Percentiles rank a stretch among this genome's conserved stretches.
phyloP scores from a whole-genome alignment of 2,888 invertebrate species.

The Podabrus alpinus region DNA sequence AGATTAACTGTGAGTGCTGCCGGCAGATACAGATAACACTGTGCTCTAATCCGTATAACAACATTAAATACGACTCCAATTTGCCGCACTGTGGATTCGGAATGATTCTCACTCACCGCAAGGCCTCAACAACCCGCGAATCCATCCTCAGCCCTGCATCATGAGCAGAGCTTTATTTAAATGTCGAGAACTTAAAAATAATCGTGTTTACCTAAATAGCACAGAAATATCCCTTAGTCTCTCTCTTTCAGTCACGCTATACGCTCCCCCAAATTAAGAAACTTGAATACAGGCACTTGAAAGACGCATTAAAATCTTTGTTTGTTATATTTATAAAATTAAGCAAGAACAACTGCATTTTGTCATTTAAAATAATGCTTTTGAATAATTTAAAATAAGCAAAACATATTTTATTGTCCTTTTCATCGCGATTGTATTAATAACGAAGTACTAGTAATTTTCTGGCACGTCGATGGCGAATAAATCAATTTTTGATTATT shows the following conservation, averaged over 20 bases:
- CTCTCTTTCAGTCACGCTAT: constrained; percentile 40
- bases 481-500: not conserved
- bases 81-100: constrained; percentile 59
- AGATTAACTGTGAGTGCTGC: constrained; percentile 54
- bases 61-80: constrained; percentile 61
- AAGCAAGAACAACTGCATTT: constrained; percentile 40
- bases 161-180: constrained; percentile 40
- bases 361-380: constrained; percentile 36
- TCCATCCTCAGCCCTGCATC: constrained; percentile 40
- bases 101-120: constrained; percentile 52
- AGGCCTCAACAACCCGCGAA: constrained; percentile 46
- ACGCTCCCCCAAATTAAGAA: constrained; percentile 42
- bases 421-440: no score
- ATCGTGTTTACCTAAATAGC: constrained; percentile 44
- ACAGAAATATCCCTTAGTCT: constrained; percentile 39
- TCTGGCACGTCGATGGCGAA: no score
- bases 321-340: constrained; percentile 45
- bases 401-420: constrained; percentile 33
- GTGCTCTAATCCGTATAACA: constrained; percentile 58
- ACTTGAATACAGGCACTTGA: constrained; percentile 33
- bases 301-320: constrained; percentile 44
- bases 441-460: no score
- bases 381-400: constrained; percentile 34
- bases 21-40: constrained; percentile 54
- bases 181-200: constrained; percentile 44